Base-by-base conservation (phyloP, 2,888 invertebrate genomes). In the Limnephilus marmoratus region DNA sequence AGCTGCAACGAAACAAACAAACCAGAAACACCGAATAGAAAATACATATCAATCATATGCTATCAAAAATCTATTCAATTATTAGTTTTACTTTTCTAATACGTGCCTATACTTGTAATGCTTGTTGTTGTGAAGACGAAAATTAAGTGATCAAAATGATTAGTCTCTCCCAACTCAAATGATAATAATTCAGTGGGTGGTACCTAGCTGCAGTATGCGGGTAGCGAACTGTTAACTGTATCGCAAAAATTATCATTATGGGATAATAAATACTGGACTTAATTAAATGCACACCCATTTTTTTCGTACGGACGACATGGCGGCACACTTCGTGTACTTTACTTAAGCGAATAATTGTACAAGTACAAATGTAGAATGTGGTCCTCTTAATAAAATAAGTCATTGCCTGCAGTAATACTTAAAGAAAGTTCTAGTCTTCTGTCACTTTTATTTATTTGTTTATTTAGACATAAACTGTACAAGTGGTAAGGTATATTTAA, bases 71-170 rank as follows among this genome's bases (percentile, higher is more conserved):
- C 7, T 68, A 68, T 68, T 68, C 24, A 68, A 9, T 1, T n/a
- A 2, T 68, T 68, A 7, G 24, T 68, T 68, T 24, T 7, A 24
- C 68, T 24, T 68, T 68, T 68, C 68, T 68, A 68, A 24, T 68
- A 68, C 2, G 68, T 68, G 68, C 68, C 68, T n/a, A 9, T 68
- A 18, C 68, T 68, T 24, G 18, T 18, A 68, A 24, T n/a, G 9
- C 18, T 24, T 68, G 68, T 68, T n/a, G 24, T 68, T 68, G 68
- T n/a, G 68, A 24, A 7, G 68, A 68, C 24, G 24, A 24, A 68
- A 68, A 68, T 68, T 68, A 68, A 68, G 68, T n/a, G 68, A 68
- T 68, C 68, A 68, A 68, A 68, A 68, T 68, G 68, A 68, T 68
- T 68, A 68, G 68, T 68, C 68, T 24, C 68, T 68, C n/a, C n/a